phyloP scores from a whole-genome alignment of 2,113 vertebrate genomes.

The Panthera tigris region DNA sequence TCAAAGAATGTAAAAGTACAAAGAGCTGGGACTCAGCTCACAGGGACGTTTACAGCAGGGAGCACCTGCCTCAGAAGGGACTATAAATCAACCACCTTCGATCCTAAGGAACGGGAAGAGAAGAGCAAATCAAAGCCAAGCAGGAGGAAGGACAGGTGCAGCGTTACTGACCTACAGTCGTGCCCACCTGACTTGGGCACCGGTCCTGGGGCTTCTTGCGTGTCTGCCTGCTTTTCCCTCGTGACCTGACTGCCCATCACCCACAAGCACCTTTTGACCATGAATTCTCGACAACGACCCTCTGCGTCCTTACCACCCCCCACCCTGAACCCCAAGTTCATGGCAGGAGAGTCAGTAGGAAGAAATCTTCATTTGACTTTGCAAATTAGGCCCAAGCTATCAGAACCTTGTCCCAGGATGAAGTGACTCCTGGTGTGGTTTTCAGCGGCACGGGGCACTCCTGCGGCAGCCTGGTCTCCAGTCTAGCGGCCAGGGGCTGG shows the following conservation, averaged over 20 bases:
- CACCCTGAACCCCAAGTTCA: neutral
- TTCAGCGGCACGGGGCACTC: neutral
- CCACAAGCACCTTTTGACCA: neutral
- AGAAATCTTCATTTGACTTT: neutral
- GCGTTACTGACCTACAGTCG: too few relatives aligned
- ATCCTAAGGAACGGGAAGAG: neutral
- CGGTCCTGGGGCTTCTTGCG: neutral
- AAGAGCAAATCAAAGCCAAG: neutral
- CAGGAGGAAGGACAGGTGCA: neutral
- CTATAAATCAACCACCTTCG: too few relatives aligned
- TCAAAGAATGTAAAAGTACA: neutral
- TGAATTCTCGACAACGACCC: neutral
- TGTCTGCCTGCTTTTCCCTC: neutral
- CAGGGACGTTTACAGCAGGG: neutral
- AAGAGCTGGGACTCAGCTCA: neutral
- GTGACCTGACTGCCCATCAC: neutral
- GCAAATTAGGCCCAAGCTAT: neutral
- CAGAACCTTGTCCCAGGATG: neutral
- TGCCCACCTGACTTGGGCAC: neutral
- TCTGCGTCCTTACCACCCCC: neutral
- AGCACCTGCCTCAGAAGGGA: neutral
- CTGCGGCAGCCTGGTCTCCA: neutral
- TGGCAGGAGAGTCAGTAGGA: neutral
- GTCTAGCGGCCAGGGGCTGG: fast-evolving
- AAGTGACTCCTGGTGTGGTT: neutral